These are phyloP conservation scores for Tor tambroides DNA, from an alignment of 2,113 vertebrate species.

Conservation along the genomic window DNA sequence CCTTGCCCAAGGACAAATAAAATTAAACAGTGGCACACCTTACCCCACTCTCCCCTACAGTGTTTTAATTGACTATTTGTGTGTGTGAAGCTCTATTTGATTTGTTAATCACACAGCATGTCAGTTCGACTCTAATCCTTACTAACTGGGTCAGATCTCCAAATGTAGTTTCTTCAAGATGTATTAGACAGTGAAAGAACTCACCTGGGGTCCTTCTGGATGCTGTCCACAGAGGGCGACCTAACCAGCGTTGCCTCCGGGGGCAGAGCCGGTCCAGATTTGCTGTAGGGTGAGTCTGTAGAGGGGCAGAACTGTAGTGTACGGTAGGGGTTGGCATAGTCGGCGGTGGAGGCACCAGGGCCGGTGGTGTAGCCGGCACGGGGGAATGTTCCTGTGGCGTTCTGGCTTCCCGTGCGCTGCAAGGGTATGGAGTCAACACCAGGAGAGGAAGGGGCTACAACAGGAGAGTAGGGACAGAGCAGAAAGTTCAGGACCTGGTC, in stretches of 20 bases:
- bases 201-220: conserved; percentile 99
- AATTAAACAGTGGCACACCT: neutral
- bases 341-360: conserved; percentile 80
- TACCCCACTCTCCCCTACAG: conserved; percentile 11
- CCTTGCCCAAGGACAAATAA: neutral
- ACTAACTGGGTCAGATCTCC: neutral
- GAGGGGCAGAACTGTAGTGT: conserved; percentile 98
- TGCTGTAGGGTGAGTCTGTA: conserved; percentile 98
- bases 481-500: conserved; percentile 97
- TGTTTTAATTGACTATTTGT: conserved; percentile 9
- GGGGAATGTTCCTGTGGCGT: conserved; percentile 87
- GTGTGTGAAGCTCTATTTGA: neutral
- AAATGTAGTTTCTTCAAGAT: neutral
- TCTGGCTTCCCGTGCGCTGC: conserved; percentile 98
- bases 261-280: conserved; percentile 94
- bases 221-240: conserved; percentile 98
- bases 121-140: neutral
- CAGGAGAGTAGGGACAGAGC: conserved; percentile 95
- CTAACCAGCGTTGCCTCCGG: conserved; percentile 93
- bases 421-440: conserved; percentile 98
- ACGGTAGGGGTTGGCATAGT: conserved; percentile 95
- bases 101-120: neutral
- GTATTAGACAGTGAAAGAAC: conserved; percentile 59
- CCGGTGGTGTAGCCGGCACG: conserved; percentile 92
- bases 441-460: conserved; percentile 97